These are phyloP conservation scores for Sabatieria punctata DNA, from an alignment of 2,888 invertebrate species.

Conservation along the genomic window DNA sequence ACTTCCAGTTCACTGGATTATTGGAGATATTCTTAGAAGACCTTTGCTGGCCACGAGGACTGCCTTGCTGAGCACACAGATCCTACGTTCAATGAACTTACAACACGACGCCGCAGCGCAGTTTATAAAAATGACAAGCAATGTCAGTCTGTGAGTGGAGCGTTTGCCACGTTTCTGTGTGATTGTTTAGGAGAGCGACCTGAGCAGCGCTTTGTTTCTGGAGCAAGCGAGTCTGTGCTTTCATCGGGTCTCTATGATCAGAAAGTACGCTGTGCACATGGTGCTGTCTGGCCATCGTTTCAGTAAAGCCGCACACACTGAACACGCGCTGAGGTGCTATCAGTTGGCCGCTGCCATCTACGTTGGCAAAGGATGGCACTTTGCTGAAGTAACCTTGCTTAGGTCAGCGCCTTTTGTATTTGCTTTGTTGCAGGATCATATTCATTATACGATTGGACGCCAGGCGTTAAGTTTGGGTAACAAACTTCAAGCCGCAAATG, in stretches of 20 bases:
- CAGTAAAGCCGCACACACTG: slow-evolving; percentile 4
- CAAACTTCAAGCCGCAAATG: slow-evolving; percentile 49
- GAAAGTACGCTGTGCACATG: slow-evolving; percentile 90
- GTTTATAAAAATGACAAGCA: slow-evolving; percentile 84
- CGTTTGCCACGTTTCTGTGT: too few species aligned
- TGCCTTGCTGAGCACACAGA: slow-evolving; percentile 70
- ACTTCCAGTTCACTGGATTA: background rate
- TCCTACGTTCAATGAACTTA: slow-evolving; percentile 56
- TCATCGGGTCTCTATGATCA: slow-evolving; percentile 49
- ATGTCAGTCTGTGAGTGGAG: too few species aligned
- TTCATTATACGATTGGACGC: slow-evolving; percentile 78
- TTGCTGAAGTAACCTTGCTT: slow-evolving; percentile 5
- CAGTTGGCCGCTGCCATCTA: slow-evolving; percentile 68
- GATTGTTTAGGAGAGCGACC: slow-evolving; percentile 57
- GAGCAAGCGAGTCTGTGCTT: slow-evolving; percentile 92
- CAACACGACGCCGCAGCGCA: slow-evolving; percentile 86
- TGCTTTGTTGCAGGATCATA: slow-evolving; percentile 50
- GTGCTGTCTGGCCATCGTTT: slow-evolving; percentile 78
- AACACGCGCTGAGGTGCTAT: slow-evolving; percentile 73
- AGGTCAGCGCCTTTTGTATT: background rate
- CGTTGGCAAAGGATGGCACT: slow-evolving; percentile 2
- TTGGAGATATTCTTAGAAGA: slow-evolving; percentile 44
- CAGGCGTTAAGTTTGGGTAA: slow-evolving; percentile 65
- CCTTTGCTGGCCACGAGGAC: slow-evolving; percentile 80
- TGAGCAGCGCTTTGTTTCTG: slow-evolving; percentile 73